Conservation (phyloP, 2,888 invertebrate species). For the Linyphia triangularis region DNA sequence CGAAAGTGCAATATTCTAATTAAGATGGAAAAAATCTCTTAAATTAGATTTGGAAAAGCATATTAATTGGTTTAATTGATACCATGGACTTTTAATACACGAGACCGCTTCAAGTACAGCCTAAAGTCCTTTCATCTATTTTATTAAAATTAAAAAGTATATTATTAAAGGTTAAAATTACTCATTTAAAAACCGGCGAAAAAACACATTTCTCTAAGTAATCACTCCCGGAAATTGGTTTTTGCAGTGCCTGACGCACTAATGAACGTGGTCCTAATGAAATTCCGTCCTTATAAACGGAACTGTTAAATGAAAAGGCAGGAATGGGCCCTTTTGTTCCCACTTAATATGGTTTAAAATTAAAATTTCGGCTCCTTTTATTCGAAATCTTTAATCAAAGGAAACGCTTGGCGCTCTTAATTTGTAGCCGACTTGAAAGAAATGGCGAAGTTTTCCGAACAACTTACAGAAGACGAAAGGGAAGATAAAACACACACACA, state of each 20-base stretch:
- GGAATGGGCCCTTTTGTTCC: conserved; percentile 65
- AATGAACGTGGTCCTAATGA: conserved; percentile 73
- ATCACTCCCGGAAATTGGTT: conserved; percentile 73
- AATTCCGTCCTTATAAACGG: conserved; percentile 64
- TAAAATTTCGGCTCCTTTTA: conserved; percentile 61
- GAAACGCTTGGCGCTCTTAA: conserved; percentile 61
- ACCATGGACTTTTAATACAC: neutral
- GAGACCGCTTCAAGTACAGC: conserved; percentile 10
- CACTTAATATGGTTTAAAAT: conserved; percentile 74
- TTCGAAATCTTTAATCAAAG: conserved; percentile 73
- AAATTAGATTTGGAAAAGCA: conserved; percentile 18
- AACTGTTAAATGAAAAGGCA: conserved; percentile 50
- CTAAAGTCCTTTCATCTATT: neutral
- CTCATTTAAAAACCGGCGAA: conserved; percentile 32
- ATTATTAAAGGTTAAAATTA: conserved; percentile 47
- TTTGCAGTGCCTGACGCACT: conserved; percentile 60
- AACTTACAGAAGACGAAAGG: conserved; percentile 36
- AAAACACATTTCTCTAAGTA: conserved; percentile 66
- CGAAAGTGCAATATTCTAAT: neutral
- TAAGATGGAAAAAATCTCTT: neutral
- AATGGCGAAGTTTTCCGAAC: conserved; percentile 32
- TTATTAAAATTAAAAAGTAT: conserved; percentile 35
- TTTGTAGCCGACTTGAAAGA: conserved; percentile 69
- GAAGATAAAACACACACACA: neutral
- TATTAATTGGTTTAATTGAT: conserved; percentile 57